These are phyloP conservation scores for Rhinoderma darwinii DNA, from an alignment of 2,113 vertebrate species.

Conservation along the genomic window DNA sequence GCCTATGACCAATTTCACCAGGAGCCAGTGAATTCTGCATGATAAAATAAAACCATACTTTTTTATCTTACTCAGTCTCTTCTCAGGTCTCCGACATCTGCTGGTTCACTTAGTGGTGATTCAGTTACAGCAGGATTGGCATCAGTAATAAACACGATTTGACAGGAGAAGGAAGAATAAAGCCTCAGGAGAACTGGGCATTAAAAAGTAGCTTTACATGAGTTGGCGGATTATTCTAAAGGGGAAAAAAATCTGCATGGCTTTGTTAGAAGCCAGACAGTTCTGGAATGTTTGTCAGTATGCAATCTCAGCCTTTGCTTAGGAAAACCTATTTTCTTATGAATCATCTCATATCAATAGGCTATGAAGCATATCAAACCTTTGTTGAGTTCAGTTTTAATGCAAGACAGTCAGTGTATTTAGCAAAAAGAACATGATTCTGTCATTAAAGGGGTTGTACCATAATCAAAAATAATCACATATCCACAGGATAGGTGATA, in stretches of 20 bases:
- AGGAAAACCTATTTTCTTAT: not conserved
- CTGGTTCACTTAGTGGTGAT: constrained; percentile 56
- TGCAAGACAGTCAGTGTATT: not conserved
- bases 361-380: not conserved
- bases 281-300: constrained; percentile 2
- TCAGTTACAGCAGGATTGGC: constrained; percentile 58
- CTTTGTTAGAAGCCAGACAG: constrained; percentile 17
- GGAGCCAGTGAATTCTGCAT: constrained; percentile 18
- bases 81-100: constrained; percentile 48
- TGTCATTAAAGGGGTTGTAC: not conserved
- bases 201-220: constrained; percentile 32
- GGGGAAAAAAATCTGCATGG: constrained; percentile 22
- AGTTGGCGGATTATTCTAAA: constrained; percentile 11
- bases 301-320: not conserved
- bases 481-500: no score
- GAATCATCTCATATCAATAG: not conserved
- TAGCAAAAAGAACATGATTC: not conserved
- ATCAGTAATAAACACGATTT: constrained; percentile 49
- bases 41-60: constrained; percentile 27
- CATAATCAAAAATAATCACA: no score
- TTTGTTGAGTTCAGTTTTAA: not conserved
- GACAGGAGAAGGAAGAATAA: constrained; percentile 49
- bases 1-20: constrained; percentile 23
- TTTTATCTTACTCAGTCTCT: constrained; percentile 7
- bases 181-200: constrained; percentile 39